phyloP scores from a whole-genome alignment of 1,140 invertebrate genomes.

The Pseudomyrmex sp. region DNA sequence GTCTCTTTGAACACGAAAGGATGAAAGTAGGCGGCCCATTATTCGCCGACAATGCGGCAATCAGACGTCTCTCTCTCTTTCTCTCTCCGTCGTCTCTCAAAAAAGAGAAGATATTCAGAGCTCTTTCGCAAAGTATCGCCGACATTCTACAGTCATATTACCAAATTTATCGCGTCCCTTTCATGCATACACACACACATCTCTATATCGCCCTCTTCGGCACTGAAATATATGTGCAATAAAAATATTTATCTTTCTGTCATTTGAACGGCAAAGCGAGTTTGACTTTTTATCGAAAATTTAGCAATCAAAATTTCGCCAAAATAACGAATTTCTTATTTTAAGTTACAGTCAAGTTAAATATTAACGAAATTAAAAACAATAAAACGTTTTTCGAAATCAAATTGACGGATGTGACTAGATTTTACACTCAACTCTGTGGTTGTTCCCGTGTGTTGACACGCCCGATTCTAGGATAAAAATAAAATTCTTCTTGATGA shows the following conservation, averaged over 20 bases:
- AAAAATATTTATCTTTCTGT: too few relatives aligned
- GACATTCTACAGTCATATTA: not conserved
- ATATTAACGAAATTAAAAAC: too few relatives aligned
- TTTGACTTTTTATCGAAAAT: too few relatives aligned
- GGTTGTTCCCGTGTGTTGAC: too few relatives aligned
- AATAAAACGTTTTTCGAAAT: too few relatives aligned
- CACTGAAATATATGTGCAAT: not conserved
- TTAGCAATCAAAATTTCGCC: too few relatives aligned
- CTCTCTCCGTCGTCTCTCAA: not conserved
- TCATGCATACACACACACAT: not conserved
- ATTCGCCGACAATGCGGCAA: constrained; percentile 69
- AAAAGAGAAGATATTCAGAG: constrained; percentile 37
- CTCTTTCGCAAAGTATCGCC: not conserved
- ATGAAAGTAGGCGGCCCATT: constrained; percentile 49
- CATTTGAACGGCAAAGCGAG: too few relatives aligned
- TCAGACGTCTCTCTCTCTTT: constrained; percentile 57
- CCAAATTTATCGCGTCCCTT: constrained; percentile 6
- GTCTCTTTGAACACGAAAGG: constrained; percentile 40
- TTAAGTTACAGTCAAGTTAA: too few relatives aligned
- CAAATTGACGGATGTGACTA: not conserved
- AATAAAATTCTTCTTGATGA: not conserved
- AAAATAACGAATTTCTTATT: too few relatives aligned
- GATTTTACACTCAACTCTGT: too few relatives aligned
- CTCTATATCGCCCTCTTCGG: not conserved
- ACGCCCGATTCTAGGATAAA: not conserved